Evolutionary conservation across 2,113 vertebrate species (phyloP).

Genomic region (Odobenus rosmarus): DNA sequence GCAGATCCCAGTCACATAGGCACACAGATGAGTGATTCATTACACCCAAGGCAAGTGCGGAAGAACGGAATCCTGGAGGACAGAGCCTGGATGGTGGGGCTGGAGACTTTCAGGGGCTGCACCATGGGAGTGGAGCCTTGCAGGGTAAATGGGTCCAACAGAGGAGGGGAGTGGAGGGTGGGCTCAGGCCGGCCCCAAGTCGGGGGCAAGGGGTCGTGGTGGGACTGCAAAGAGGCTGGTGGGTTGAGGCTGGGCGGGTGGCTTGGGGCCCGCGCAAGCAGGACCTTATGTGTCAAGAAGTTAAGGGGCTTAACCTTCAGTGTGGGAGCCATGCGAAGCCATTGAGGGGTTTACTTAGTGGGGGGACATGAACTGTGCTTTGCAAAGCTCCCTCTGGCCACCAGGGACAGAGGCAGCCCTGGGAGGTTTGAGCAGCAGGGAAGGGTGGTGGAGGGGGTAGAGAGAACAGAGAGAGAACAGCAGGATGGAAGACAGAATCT

Average conservation of each 20-base stretch:
- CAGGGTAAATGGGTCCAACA: rapidly evolving
- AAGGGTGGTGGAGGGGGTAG: background rate
- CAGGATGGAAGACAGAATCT: background rate
- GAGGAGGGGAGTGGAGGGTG: background rate
- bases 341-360: background rate
- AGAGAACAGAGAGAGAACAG: background rate
- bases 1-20: background rate
- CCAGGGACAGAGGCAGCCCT: background rate
- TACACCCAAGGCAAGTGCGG: background rate
- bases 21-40: background rate
- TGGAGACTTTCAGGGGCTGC: background rate
- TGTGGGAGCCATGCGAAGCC: background rate
- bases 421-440: background rate
- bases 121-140: background rate
- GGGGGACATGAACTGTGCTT: background rate
- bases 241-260: background rate
- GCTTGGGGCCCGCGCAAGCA: background rate
- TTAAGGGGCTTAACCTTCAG: background rate
- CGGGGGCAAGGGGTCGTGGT: background rate
- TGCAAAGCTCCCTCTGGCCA: background rate
- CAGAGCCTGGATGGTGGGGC: background rate
- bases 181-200: too few relatives aligned
- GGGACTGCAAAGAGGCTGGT: background rate
- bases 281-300: background rate
- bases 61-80: background rate